phyloP scores from a whole-genome alignment of 2,797 vertebrate genomes.

The Tympanoctomys barrerae region DNA sequence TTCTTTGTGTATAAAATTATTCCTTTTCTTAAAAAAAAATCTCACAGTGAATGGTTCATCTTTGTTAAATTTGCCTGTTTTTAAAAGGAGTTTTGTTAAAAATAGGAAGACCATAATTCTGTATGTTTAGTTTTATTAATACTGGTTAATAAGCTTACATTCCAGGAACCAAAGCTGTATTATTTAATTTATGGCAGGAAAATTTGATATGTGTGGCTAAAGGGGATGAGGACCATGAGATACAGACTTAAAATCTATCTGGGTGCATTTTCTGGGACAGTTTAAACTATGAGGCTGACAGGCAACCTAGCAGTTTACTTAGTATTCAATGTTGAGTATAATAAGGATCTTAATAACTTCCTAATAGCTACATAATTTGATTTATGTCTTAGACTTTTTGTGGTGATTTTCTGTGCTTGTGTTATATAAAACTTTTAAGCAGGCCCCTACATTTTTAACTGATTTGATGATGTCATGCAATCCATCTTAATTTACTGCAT shows the following conservation, averaged over 20 bases:
- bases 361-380: slow-evolving; percentile 78
- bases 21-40: slow-evolving; percentile 70
- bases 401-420: slow-evolving; percentile 85
- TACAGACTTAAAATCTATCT: slow-evolving; percentile 42
- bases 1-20: slow-evolving; percentile 38
- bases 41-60: neutral
- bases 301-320: slow-evolving; percentile 55
- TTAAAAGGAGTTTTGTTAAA: slow-evolving; percentile 69
- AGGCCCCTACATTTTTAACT: slow-evolving; percentile 78
- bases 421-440: slow-evolving; percentile 81
- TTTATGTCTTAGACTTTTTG: slow-evolving; percentile 80
- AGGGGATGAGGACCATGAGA: slow-evolving; percentile 52
- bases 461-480: slow-evolving; percentile 79
- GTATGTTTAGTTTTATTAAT: slow-evolving; percentile 72
- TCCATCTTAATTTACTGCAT: slow-evolving; percentile 84
- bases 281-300: slow-evolving; percentile 61
- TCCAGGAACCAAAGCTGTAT: slow-evolving; percentile 66
- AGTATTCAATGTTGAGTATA: slow-evolving; percentile 58
- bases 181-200: slow-evolving; percentile 74
- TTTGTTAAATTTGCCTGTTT: slow-evolving; percentile 71
- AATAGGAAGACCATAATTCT: slow-evolving; percentile 72
- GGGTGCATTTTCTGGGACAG: slow-evolving; percentile 52
- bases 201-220: slow-evolving; percentile 81
- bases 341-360: slow-evolving; percentile 70
- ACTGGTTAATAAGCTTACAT: slow-evolving; percentile 64